These are phyloP conservation scores for Cephus runcator DNA, from an alignment of 2,888 invertebrate species.

Conservation along the genomic window DNA sequence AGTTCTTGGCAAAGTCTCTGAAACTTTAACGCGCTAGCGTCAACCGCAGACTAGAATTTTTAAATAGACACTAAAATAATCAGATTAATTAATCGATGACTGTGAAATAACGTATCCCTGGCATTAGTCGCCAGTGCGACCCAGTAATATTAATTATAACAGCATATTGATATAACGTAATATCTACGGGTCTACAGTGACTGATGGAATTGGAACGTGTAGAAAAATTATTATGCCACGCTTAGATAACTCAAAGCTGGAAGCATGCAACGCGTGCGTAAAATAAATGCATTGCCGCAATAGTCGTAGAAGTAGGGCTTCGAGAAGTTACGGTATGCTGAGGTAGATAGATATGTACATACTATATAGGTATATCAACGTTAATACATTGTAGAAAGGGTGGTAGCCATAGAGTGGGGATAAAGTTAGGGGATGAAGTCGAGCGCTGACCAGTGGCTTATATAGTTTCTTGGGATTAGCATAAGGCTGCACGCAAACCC, in stretches of 20 bases:
- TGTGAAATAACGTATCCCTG: not conserved
- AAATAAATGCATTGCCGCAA: constrained; percentile 23
- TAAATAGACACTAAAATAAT: not conserved
- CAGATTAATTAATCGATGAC: not conserved
- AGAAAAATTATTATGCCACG: constrained; percentile 23
- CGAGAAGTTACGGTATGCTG: not conserved
- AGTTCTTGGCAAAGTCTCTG: not conserved
- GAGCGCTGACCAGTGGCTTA: constrained; percentile 54
- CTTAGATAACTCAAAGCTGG: constrained; percentile 16
- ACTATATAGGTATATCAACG: not conserved
- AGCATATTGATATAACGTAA: not conserved
- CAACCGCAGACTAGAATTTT: not conserved
- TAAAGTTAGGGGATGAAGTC: constrained; percentile 39
- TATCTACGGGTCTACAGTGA: not conserved
- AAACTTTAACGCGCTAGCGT: not conserved
- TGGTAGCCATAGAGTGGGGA: constrained; percentile 5
- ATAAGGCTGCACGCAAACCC: constrained; percentile 59
- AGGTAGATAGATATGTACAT: not conserved
- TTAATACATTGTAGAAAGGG: not conserved
- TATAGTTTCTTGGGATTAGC: constrained; percentile 55
- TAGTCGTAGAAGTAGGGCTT: not conserved
- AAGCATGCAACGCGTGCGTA: constrained; percentile 25
- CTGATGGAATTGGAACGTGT: constrained; percentile 24
- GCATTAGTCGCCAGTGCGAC: not conserved
- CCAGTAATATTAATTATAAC: not conserved